These are phyloP conservation scores for Glaucopsyche alexis DNA, from an alignment of 2,888 invertebrate genomes.

Conservation along the genomic window DNA sequence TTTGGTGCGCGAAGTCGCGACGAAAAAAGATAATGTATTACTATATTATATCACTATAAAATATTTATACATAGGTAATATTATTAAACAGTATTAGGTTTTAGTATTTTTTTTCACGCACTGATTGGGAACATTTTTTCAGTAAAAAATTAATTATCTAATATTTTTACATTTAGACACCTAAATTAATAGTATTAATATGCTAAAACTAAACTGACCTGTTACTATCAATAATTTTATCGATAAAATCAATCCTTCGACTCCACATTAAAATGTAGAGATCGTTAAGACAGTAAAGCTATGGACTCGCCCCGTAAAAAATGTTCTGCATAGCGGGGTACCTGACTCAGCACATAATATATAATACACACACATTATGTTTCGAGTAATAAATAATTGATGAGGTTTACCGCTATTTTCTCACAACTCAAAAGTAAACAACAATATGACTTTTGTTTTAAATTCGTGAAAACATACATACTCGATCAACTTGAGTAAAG, in stretches of 20 bases:
- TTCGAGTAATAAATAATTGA: constrained; percentile 10
- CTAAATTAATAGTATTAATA: no score
- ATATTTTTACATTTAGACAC: no score
- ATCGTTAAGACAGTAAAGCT: constrained; percentile 18
- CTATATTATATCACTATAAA: no score
- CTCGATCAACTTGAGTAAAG: neutral
- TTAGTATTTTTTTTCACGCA: no score
- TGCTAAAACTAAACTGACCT: no score
- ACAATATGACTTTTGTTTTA: constrained; percentile 13
- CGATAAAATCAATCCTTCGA: constrained; percentile 13
- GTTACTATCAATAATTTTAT: neutral
- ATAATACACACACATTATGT: constrained; percentile 3
- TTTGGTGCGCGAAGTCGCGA: no score
- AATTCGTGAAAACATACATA: neutral
- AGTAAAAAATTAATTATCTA: no score
- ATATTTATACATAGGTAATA: no score
- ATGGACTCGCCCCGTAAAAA: neutral
- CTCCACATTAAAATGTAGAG: neutral
- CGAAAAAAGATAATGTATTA: no score
- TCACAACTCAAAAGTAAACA: neutral
- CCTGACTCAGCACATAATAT: constrained; percentile 16
- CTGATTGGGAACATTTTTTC: no score
- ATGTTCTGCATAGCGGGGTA: constrained; percentile 20
- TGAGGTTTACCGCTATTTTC: constrained; percentile 15
- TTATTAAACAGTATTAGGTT: no score